These are phyloP conservation scores for Mixornis gularis DNA, from an alignment of 2,113 vertebrate species.

Conservation along the genomic window DNA sequence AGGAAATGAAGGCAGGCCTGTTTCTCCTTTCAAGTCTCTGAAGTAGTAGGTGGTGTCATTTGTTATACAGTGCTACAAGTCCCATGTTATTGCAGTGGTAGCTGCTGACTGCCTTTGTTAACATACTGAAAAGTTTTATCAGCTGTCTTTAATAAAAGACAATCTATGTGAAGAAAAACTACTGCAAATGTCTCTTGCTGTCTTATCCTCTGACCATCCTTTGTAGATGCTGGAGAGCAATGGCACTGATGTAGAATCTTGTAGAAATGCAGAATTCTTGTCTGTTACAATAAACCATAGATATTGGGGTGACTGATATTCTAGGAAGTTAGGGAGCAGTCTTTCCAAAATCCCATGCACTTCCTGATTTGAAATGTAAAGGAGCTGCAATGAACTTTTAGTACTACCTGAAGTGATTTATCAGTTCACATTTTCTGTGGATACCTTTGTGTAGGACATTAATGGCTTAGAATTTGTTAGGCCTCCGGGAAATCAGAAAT, in stretches of 20 bases:
- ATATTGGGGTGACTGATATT: background rate
- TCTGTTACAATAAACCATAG: background rate
- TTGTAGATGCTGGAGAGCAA: background rate
- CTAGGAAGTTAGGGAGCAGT: background rate
- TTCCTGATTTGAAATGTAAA: background rate
- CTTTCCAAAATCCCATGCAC: background rate
- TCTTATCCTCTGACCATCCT: background rate
- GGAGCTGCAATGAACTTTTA: background rate
- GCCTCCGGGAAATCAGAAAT: background rate
- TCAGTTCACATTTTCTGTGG: background rate
- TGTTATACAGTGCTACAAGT: slow-evolving; percentile 49
- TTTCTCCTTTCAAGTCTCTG: slow-evolving; percentile 59
- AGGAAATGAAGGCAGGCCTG: slow-evolving; percentile 63
- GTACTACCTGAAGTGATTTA: background rate
- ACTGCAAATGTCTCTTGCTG: background rate
- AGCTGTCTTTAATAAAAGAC: slow-evolving; percentile 66
- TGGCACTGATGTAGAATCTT: background rate
- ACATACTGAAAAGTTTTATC: slow-evolving; percentile 55
- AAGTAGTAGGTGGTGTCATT: slow-evolving; percentile 64
- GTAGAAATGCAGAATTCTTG: background rate
- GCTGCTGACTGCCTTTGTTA: slow-evolving; percentile 59
- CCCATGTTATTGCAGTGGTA: slow-evolving; percentile 47
- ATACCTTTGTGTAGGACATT: background rate
- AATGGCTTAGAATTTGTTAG: background rate
- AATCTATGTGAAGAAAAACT: slow-evolving; percentile 6